Percentiles rank a stretch among this genome's conserved stretches.
Conservation (phyloP, 2,113 vertebrate species). For the Protobothrops flavoviridis region DNA sequence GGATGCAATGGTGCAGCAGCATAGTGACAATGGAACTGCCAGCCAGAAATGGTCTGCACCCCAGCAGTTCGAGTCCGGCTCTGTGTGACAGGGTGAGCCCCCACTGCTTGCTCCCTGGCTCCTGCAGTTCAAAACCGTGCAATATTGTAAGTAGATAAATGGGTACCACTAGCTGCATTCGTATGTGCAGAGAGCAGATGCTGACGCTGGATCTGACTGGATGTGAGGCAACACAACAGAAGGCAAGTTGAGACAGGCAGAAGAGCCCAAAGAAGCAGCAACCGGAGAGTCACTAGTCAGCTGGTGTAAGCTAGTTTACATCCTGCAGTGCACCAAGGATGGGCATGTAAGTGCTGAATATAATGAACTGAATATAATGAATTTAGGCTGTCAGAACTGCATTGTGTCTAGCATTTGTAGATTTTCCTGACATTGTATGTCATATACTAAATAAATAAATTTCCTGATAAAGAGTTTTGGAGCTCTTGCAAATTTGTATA, state of each 20-base stretch:
- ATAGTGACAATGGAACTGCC: not conserved
- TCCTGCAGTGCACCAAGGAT: not conserved
- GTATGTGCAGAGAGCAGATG: not conserved
- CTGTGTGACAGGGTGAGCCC: not conserved
- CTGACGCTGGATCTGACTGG: not conserved
- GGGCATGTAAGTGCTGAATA: not conserved
- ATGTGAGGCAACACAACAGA: not conserved
- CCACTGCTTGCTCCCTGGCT: not conserved
- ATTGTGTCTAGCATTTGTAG: too few relatives aligned
- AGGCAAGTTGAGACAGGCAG: not conserved
- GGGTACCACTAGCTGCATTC: not conserved
- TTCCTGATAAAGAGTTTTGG: not conserved
- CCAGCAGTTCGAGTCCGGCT: not conserved
- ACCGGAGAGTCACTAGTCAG: not conserved
- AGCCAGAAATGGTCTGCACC: not conserved
- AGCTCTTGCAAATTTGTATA: not conserved
- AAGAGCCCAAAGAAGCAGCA: not conserved
- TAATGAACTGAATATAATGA: too few relatives aligned
- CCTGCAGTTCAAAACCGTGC: not conserved
- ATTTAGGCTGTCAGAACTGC: too few relatives aligned
- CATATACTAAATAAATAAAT: too few relatives aligned
- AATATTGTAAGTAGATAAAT: not conserved
- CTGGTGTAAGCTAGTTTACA: not conserved
- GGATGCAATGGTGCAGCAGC: not conserved
- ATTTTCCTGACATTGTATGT: too few relatives aligned